A percentile compares a stretch with the other conserved stretches of the same genome.
Conservation (phyloP, 2,888 invertebrate species). For the Cosmopolites sordidus region DNA sequence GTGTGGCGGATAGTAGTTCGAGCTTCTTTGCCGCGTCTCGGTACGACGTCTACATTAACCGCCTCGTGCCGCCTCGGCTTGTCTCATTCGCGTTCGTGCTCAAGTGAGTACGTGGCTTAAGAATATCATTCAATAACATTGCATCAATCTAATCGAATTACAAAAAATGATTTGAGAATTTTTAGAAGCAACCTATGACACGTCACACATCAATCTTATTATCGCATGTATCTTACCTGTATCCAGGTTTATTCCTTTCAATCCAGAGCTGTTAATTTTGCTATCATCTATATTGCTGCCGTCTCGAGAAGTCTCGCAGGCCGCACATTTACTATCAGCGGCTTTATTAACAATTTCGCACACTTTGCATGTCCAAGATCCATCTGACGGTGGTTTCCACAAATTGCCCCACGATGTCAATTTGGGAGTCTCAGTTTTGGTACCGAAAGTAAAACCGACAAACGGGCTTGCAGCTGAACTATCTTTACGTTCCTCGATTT, state of each 20-base stretch:
- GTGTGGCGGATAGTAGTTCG: no score
- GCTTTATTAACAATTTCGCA: slow-evolving; percentile 51
- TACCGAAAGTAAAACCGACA: slow-evolving; percentile 38
- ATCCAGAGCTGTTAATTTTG: slow-evolving; percentile 6
- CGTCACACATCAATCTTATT: no score
- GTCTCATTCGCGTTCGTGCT: no score
- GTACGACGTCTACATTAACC: no score
- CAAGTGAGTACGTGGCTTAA: no score
- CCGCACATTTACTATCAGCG: slow-evolving; percentile 50
- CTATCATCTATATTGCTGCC: slow-evolving; percentile 31
- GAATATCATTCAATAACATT: no score
- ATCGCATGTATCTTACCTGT: no score
- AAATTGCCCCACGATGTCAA: slow-evolving; percentile 42
- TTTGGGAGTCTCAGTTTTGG: slow-evolving; percentile 22
- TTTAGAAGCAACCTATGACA: no score
- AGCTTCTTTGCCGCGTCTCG: no score
- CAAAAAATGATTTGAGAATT: no score
- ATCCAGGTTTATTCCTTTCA: slow-evolving; percentile 28
- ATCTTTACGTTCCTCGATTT: slow-evolving; percentile 34
- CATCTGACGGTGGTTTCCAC: slow-evolving; percentile 56
- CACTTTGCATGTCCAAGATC: slow-evolving; percentile 52
- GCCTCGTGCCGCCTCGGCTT: no score
- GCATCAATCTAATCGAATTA: no score
- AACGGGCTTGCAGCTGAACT: slow-evolving; percentile 44
- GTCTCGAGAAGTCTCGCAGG: slow-evolving; percentile 54